Conservation (phyloP, 2,797 vertebrate genomes). For the Sebastolobus alascanus region DNA sequence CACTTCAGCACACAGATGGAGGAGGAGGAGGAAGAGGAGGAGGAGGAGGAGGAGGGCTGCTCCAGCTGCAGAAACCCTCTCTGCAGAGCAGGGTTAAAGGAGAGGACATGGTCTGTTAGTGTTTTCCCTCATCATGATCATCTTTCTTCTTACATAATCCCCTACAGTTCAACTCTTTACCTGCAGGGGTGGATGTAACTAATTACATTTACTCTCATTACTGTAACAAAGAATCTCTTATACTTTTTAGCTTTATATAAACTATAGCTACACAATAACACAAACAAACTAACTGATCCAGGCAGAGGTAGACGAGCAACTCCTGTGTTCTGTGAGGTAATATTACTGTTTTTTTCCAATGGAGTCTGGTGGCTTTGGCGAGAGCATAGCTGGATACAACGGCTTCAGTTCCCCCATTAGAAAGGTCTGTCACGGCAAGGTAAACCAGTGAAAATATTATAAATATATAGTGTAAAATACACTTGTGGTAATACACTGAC, state of each 20-base stretch:
- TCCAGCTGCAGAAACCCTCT: conserved; percentile 46
- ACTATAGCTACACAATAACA: no score
- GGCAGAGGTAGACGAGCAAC: no score
- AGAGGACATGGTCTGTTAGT: conserved; percentile 33
- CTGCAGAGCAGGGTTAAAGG: conserved; percentile 30
- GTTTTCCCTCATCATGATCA: conserved; percentile 43
- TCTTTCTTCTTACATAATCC: conserved; percentile 52
- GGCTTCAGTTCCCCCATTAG: no score
- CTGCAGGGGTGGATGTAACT: neutral
- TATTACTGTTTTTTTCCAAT: no score
- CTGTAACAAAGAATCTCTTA: neutral
- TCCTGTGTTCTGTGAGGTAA: no score
- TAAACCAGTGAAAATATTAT: no score
- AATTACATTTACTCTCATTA: neutral
- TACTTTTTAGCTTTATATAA: no score
- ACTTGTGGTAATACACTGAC: no score
- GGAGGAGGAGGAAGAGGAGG: neutral
- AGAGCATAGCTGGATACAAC: no score
- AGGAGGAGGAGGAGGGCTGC: neutral
- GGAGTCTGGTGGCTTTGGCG: no score
- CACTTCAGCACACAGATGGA: conserved; percentile 19
- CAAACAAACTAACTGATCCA: no score
- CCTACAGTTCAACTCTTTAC: neutral
- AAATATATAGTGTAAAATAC: no score
- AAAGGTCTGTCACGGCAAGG: accelerated